phyloP scores from a whole-genome alignment of 2,888 invertebrate species.

The Phlogophora meticulosa region DNA sequence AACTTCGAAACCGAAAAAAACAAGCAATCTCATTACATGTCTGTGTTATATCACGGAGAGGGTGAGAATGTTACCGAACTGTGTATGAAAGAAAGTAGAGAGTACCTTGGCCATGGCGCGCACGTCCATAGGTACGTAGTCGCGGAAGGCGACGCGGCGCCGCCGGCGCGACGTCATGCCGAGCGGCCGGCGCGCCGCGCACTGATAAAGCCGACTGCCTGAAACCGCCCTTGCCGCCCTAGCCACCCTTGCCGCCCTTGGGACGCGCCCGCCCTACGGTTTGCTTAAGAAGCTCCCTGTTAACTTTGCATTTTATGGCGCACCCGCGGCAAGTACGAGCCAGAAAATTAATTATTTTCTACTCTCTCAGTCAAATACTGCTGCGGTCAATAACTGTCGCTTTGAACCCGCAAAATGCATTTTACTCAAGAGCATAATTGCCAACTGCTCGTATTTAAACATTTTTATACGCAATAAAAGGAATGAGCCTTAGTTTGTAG shows the following conservation, averaged over 20 bases:
- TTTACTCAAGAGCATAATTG: slow-evolving; percentile 1
- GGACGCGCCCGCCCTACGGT: slow-evolving; percentile 60
- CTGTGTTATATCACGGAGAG: slow-evolving; percentile 17
- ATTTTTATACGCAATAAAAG: slow-evolving; percentile 13
- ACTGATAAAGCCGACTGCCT: slow-evolving; percentile 73
- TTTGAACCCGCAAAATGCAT: slow-evolving; percentile 8
- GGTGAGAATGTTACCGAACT: slow-evolving; percentile 19
- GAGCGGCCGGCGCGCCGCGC: slow-evolving; percentile 80
- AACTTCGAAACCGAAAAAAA: slow-evolving; percentile 23
- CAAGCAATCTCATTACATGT: slow-evolving; percentile 25
- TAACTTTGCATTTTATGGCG: slow-evolving; percentile 63
- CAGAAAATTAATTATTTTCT: slow-evolving; percentile 49
- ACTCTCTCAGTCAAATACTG: slow-evolving; percentile 32
- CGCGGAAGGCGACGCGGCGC: slow-evolving; percentile 88
- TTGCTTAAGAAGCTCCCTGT: slow-evolving; percentile 59
- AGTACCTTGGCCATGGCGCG: slow-evolving; percentile 89
- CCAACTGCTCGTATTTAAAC: slow-evolving; percentile 1
- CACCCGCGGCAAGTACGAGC: slow-evolving; percentile 52
- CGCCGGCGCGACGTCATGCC: slow-evolving; percentile 87
- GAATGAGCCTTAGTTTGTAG: background rate
- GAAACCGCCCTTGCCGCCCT: slow-evolving; percentile 58
- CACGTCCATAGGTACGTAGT: slow-evolving; percentile 88
- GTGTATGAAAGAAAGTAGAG: slow-evolving; percentile 33
- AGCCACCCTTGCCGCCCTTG: slow-evolving; percentile 56
- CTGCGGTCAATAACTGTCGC: slow-evolving; percentile 30